Evolutionary conservation across 2,113 vertebrate genomes (phyloP), one percentile per base, ranked within the genome.

Genomic region (Nesospiza acunhae): DNA sequence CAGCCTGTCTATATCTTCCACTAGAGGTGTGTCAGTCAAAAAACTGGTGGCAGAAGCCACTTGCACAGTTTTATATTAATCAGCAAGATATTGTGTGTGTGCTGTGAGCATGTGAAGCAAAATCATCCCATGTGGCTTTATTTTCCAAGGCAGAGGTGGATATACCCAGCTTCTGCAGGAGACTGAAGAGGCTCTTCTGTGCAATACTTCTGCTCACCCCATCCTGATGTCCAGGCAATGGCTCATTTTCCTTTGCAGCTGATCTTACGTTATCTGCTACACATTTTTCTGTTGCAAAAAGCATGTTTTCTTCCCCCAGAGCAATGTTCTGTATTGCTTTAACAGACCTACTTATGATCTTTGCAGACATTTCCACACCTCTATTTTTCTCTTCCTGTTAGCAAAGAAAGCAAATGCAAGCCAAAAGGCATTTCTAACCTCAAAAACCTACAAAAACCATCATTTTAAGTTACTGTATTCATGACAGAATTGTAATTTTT

Each of bases 241-340:
- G 37, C 37, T 83, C 1, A 0, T 86, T 88, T 88, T 83, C 41
- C n/a, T 53, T 76, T 46, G 16, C 24, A 73, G 9, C 12, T 53
- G 30, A 27, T 79, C 8, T 59, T 72, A 14, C 28, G 0, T 66
- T 73, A n/a, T 26, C 21, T 0, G 0, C 31, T 72, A 37, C 1
- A 21, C 24, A 10, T 64, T 69, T 42, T 80, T 62, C 59, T 90
- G 20, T 58, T 90, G 41, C 13, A 30, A 68, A 59, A 23, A 26
- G 6, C 1, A 0, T 58, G 46, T 60, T 41, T 90, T 90, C n/a
- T 73, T 69, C 12, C 21, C 47, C 26, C 18, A 60, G 66, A 90
- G 17, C 11, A 69, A 39, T 56, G 16, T 35, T 79, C 52, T 9
- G 0, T 73, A 9, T 79, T 1, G 1, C 18, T 75, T 50, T 60